Conservation (phyloP, 2,888 invertebrate genomes). For the Hemistola chrysoprasaria region DNA sequence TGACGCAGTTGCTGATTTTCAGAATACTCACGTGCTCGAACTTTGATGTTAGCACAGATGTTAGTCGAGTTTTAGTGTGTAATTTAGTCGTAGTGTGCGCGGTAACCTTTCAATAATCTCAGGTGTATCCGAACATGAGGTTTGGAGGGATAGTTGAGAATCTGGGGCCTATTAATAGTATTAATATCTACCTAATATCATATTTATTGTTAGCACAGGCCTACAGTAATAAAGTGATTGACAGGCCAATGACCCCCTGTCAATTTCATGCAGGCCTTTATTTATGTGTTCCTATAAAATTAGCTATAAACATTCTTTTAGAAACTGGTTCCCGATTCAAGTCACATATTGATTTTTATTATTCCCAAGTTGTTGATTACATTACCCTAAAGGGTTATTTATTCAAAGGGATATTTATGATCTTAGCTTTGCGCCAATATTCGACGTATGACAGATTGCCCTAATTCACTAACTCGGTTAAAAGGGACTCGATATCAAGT, state of each 20-base stretch:
- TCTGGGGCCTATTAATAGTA: no score
- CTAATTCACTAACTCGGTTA: constrained; percentile 59
- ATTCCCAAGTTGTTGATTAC: constrained; percentile 22
- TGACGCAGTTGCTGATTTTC: no score
- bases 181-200: no score
- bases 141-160: no score
- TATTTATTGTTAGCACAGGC: no score
- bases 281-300: constrained; percentile 6
- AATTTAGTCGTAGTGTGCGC: no score
- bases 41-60: no score
- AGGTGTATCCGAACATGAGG: no score
- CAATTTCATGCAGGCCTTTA: constrained; percentile 1
- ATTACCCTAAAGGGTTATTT: constrained; percentile 22
- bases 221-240: background rate
- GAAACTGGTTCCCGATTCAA: constrained; percentile 16
- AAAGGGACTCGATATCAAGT: constrained; percentile 59
- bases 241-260: background rate
- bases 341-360: constrained; percentile 26
- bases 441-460: constrained; percentile 55
- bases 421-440: constrained; percentile 33
- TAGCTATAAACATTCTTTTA: constrained; percentile 9
- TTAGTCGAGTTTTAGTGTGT: no score
- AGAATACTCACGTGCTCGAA: no score
- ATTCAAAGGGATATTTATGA: constrained; percentile 36
- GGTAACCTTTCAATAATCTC: no score